Conservation (phyloP, 1,140 invertebrate species). For the Tetranychus urticae region DNA sequence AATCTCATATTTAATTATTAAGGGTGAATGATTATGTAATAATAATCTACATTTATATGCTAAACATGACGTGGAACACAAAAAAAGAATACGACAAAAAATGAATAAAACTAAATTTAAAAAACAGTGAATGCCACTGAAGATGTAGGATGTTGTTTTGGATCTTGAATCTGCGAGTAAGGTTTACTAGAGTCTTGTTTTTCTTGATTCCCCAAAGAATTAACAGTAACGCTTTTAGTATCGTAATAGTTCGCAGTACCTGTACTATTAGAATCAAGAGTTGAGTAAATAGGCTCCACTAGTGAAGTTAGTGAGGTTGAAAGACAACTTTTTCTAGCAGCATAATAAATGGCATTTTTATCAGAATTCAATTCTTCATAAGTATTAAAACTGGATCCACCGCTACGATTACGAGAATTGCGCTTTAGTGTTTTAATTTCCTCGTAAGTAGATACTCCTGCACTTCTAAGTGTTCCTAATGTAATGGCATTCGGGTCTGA, state of each 20-base stretch:
- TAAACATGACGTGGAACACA: no score
- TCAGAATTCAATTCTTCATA: not conserved
- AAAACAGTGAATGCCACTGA: no score
- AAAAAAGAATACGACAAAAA: no score
- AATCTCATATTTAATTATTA: no score
- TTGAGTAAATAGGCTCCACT: not conserved
- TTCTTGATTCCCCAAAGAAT: not conserved
- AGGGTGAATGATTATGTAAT: no score
- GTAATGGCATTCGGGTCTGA: constrained; percentile 11
- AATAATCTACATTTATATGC: no score
- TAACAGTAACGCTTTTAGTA: not conserved
- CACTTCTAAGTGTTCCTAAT: constrained; percentile 4
- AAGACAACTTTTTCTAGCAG: not conserved
- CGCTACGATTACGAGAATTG: not conserved
- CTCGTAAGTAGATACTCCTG: constrained; percentile 4
- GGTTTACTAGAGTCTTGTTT: not conserved
- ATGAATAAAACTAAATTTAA: no score
- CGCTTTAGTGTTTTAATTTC: not conserved
- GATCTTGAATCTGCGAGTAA: no score
- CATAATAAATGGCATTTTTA: not conserved
- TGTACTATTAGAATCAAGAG: not conserved
- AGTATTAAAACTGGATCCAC: not conserved
- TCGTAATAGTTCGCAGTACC: not conserved
- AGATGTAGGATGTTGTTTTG: not conserved
- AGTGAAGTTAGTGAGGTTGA: not conserved